These are phyloP conservation scores for Crypturellus undulatus DNA, from an alignment of 2,113 vertebrate genomes.

Conservation along the genomic window DNA sequence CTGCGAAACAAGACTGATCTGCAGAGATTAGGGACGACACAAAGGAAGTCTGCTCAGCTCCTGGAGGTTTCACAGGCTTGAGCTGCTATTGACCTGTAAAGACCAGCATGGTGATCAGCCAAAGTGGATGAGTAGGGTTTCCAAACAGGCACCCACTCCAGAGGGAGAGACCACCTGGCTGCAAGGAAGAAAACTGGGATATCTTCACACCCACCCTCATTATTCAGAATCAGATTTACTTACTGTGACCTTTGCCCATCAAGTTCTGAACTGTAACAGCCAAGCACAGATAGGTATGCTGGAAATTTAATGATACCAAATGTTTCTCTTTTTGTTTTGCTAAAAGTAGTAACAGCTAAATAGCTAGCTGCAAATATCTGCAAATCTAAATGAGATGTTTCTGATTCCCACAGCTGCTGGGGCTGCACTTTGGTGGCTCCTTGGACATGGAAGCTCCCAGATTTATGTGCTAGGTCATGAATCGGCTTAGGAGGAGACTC, in stretches of 20 bases:
- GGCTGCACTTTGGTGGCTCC: background rate
- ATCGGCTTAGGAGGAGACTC: background rate
- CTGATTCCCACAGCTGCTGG: background rate
- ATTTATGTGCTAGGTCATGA: background rate
- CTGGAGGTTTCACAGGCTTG: background rate
- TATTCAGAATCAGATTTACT: background rate
- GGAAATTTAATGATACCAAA: background rate
- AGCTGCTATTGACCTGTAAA: background rate
- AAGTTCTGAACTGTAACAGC: background rate
- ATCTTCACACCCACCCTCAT: background rate
- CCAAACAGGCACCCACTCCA: background rate
- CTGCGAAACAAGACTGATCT: conserved; percentile 37
- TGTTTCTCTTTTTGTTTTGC: background rate
- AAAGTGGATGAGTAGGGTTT: background rate
- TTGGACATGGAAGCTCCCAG: background rate
- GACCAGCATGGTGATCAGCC: background rate
- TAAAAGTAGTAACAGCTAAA: background rate
- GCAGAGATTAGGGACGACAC: conserved; percentile 3
- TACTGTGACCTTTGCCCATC: too few species aligned
- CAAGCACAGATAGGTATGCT: background rate
- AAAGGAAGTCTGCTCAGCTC: background rate
- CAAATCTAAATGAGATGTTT: background rate
- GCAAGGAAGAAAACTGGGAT: background rate
- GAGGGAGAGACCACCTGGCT: background rate
- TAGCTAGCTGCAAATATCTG: background rate